These are phyloP conservation scores for Remorina albescens DNA, from an alignment of 2,797 vertebrate species.

Conservation along the genomic window DNA sequence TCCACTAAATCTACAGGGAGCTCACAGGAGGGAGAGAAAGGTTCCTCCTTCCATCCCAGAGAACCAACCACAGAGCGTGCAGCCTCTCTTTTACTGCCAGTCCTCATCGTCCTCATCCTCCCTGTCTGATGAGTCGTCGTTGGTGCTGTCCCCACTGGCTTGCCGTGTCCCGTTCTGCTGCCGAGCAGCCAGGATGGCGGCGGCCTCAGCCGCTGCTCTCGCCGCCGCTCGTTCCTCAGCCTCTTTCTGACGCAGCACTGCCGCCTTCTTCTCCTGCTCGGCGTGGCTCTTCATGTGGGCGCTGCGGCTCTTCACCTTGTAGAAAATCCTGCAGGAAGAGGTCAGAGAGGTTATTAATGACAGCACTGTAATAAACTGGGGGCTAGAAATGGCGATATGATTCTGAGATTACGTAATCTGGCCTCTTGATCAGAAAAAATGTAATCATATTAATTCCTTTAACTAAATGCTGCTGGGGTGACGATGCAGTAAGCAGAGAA, in stretches of 20 bases:
- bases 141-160: constrained; percentile 83
- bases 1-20: constrained; percentile 42
- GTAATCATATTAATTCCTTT: too few relatives aligned
- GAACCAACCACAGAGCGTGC: neutral
- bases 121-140: constrained; percentile 78
- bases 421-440: too few relatives aligned
- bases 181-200: constrained; percentile 75
- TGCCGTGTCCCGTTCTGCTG: constrained; percentile 81
- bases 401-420: too few relatives aligned
- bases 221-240: constrained; percentile 84
- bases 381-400: too few relatives aligned
- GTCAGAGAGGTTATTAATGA: neutral
- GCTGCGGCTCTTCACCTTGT: constrained; percentile 98
- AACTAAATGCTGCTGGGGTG: neutral
- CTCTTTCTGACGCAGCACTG: constrained; percentile 88
- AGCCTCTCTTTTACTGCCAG: constrained; percentile 76
- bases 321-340: constrained; percentile 88
- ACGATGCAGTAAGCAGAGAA: too few relatives aligned
- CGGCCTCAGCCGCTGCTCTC: constrained; percentile 62
- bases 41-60: neutral
- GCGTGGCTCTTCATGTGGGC: constrained; percentile 99
- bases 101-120: constrained; percentile 82
- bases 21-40: constrained; percentile 18
- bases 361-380: neutral
- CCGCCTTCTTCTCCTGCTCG: constrained; percentile 98